phyloP scores from a whole-genome alignment of 1,140 invertebrate species.

The Euwallacea fornicatus region DNA sequence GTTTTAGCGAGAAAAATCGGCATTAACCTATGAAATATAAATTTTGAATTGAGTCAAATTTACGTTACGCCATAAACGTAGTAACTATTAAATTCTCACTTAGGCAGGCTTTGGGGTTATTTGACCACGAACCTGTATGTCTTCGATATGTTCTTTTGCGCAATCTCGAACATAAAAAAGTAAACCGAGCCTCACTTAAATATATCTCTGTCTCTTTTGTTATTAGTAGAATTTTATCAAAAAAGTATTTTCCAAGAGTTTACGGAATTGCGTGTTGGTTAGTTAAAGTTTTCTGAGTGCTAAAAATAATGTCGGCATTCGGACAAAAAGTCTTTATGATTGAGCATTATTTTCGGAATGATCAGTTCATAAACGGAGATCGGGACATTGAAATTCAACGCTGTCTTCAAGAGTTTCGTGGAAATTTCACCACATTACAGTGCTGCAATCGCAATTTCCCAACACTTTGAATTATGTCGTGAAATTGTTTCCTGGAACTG shows the following conservation, averaged over 20 bases:
- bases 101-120: not conserved
- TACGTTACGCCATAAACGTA: too few species aligned
- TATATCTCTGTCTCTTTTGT: not conserved
- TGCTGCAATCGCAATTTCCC: too few species aligned
- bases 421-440: not conserved
- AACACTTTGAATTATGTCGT: too few species aligned
- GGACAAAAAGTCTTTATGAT: not conserved
- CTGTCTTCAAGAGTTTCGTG: not conserved
- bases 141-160: too few species aligned
- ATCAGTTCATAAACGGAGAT: too few species aligned
- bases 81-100: too few species aligned
- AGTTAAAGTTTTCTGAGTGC: not conserved
- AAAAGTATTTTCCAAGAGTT: not conserved
- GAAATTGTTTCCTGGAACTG: not conserved
- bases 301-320: not conserved
- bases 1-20: too few species aligned
- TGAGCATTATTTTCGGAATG: too few species aligned
- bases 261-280: too few species aligned
- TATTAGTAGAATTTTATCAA: not conserved
- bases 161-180: not conserved
- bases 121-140: not conserved
- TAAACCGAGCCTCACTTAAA: not conserved
- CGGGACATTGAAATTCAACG: not conserved
- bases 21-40: too few species aligned
- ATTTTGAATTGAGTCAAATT: too few species aligned